Percentiles rank a stretch among this genome's conserved stretches.
Conservation (phyloP, 1,140 invertebrate genomes). For the Archivesica marissinica region DNA sequence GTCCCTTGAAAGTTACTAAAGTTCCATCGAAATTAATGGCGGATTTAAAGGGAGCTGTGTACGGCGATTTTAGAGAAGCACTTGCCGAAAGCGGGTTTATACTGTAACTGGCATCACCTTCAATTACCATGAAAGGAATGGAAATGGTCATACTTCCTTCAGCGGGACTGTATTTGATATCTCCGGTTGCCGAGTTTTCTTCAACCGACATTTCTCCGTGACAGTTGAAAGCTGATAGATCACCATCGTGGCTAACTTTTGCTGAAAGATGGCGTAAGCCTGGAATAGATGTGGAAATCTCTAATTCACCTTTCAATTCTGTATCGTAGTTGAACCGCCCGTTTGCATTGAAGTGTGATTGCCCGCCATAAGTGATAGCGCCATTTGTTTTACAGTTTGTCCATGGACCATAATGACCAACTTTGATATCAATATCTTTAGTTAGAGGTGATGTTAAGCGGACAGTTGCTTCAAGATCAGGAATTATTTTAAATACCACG, state of each 20-base stretch:
- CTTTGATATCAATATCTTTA: conserved; percentile 15
- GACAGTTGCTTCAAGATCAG: conserved; percentile 1
- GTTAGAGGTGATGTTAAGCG: conserved; percentile 14
- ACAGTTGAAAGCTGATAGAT: not conserved
- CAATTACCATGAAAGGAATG: not conserved
- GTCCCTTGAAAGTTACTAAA: not conserved
- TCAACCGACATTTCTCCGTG: not conserved
- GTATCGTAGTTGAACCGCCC: not conserved
- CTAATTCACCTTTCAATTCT: not conserved
- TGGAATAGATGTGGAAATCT: not conserved
- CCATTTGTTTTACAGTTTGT: not conserved
- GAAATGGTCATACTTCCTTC: not conserved
- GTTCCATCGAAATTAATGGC: not conserved
- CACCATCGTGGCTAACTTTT: not conserved
- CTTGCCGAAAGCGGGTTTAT: not conserved
- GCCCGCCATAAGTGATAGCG: not conserved
- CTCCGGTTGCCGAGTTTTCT: not conserved
- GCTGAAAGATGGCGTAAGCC: not conserved
- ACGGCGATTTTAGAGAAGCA: conserved; percentile 8
- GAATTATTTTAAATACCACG: not conserved
- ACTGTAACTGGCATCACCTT: not conserved
- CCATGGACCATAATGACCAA: conserved; percentile 5
- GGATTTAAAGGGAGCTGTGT: not conserved
- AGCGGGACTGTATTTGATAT: not conserved
- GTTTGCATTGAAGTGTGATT: not conserved